Base-by-base conservation (phyloP, 2,113 vertebrate genomes). In the Scalopus aquaticus region DNA sequence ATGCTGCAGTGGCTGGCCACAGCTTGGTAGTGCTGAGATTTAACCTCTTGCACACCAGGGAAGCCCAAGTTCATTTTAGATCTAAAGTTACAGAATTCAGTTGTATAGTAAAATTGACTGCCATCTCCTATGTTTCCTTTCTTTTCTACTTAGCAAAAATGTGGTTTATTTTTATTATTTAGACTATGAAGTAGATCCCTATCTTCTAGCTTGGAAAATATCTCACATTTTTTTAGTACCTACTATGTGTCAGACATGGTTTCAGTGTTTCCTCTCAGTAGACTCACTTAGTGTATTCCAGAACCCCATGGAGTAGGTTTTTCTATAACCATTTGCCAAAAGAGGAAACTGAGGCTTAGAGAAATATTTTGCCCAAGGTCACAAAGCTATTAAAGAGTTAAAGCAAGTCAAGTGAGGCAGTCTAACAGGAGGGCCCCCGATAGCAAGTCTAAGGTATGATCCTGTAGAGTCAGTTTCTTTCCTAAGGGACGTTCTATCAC, bases 231-330 rank as follows among this genome's bases (percentile, higher is more conserved):
- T 58, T 51, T 81, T 54, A 42, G 79, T 83, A 20, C 26, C 35
- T 85, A 28, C n/a, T 74, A 1, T 30, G 2, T 64, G 24, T 44
- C 44, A 56, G 65, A 19, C 32, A 56, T 9, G 76, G 26, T 32
- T 72, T 51, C 42, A 49, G 0, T 80, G 3, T 49, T 85, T 90
- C 35, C 17, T 28, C 35, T 8, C 44, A 78, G 67, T 88, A 67
- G 44, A 93, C 42, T 94, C 49, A 46, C 60, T 88, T 95, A 74
- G 28, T 85, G 74, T 13, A 79, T 49, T 62, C 42, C 76, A 62
- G 11, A 76, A 62, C 20, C 60, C 11, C 64, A 26, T 19, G 16
- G 67, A 74, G 1, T 74, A 77, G 3, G 3, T 42, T 90, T 91
- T 89, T 5, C 26, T 77, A 3, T 80, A 89, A 32, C 22, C 2